phyloP scores from a whole-genome alignment of 2,797 vertebrate genomes.

The Siniperca scherzeri region DNA sequence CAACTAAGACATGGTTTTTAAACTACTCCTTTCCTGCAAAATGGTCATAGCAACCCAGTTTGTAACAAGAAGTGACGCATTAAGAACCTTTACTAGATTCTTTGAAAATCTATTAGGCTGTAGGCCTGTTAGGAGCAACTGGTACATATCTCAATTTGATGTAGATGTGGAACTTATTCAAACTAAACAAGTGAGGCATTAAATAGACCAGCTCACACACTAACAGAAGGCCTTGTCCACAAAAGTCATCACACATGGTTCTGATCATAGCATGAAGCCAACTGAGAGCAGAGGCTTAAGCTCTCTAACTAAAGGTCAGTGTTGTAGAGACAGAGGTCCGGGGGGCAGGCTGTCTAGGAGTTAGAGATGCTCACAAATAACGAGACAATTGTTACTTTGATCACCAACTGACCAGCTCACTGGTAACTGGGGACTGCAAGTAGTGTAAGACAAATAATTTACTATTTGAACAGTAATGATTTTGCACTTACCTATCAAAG shows the following conservation, averaged over 20 bases:
- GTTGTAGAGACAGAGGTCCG: background rate
- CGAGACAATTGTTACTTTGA: background rate
- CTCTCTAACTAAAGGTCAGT: slow-evolving; percentile 34
- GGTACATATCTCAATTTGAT: slow-evolving; percentile 12
- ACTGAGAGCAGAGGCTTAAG: slow-evolving; percentile 24
- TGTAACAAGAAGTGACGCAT: background rate
- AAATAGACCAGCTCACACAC: slow-evolving; percentile 38
- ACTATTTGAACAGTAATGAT: background rate
- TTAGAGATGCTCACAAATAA: slow-evolving; percentile 11
- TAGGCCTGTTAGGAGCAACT: background rate
- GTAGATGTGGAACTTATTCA: background rate
- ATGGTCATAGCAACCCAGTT: background rate
- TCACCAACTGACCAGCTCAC: background rate
- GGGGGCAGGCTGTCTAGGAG: background rate
- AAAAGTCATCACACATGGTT: slow-evolving; percentile 48
- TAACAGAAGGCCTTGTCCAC: slow-evolving; percentile 19
- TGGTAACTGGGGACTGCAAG: background rate
- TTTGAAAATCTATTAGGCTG: background rate
- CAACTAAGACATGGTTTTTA: background rate
- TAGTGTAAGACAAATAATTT: background rate
- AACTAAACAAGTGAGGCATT: slow-evolving; percentile 39
- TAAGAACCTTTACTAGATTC: background rate
- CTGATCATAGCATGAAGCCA: slow-evolving; percentile 29
- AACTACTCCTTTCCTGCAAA: background rate
- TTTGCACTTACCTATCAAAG: background rate